Conservation (phyloP, 2,797 vertebrate genomes). For the Ispidina lecontei region DNA sequence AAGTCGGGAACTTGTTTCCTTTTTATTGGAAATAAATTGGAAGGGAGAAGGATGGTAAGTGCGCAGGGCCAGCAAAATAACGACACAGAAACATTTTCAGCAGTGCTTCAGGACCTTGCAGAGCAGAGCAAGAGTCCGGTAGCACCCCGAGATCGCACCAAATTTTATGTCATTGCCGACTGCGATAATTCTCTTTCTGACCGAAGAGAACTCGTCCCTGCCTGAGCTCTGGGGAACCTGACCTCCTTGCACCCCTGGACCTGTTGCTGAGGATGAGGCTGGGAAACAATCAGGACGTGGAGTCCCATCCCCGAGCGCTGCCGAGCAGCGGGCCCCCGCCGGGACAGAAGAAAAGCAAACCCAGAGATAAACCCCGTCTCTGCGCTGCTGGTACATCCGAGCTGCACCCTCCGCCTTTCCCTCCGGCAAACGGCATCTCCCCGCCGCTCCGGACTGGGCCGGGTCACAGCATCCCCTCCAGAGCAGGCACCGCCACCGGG, state of each 20-base stretch:
- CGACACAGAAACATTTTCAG: background rate
- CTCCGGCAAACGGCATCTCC: background rate
- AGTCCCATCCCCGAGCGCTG: background rate
- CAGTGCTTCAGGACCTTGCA: background rate
- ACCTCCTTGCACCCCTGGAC: background rate
- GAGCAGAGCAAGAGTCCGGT: rapidly evolving
- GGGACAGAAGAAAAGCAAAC: background rate
- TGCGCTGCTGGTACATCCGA: background rate
- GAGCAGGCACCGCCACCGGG: background rate
- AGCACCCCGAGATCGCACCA: background rate
- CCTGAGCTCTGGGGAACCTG: background rate
- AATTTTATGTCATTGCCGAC: rapidly evolving
- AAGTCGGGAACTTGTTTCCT: slow-evolving; percentile 18
- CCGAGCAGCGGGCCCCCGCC: background rate
- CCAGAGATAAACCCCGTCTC: background rate
- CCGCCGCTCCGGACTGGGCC: background rate
- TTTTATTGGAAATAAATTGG: background rate
- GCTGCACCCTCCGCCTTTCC: background rate
- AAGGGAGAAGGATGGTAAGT: background rate
- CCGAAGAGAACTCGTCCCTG: background rate
- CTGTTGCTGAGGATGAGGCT: background rate
- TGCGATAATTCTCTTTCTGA: too few relatives aligned
- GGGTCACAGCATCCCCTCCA: background rate
- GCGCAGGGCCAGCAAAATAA: background rate
- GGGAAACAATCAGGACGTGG: rapidly evolving